A percentile compares a stretch with the other conserved stretches of the same genome.
These are phyloP conservation scores for Nymphicus hollandicus DNA, from an alignment of 2,113 vertebrate species.

Conservation along the genomic window DNA sequence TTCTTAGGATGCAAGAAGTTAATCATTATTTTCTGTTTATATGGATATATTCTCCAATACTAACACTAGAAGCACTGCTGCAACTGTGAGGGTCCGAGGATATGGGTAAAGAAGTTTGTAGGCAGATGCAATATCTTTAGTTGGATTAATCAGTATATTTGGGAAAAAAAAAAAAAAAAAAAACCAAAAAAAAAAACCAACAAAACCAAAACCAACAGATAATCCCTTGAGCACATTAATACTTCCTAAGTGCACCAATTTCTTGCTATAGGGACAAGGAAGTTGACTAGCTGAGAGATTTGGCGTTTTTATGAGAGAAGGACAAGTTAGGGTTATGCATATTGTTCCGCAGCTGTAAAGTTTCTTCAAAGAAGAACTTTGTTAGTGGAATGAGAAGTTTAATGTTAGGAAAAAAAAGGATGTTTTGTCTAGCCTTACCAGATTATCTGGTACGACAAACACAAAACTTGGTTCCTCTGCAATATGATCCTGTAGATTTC, in stretches of 20 bases:
- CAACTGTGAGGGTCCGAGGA: background rate
- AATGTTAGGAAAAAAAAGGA: background rate
- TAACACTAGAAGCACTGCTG: background rate
- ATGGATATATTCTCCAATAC: background rate
- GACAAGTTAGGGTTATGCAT: background rate
- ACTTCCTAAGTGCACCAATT: background rate
- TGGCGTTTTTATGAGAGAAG: background rate
- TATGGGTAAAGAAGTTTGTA: background rate
- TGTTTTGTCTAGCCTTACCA: slow-evolving; percentile 21
- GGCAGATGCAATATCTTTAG: background rate
- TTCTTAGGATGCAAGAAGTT: background rate
- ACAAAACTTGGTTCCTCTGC: slow-evolving; percentile 7
- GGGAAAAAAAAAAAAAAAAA: background rate
- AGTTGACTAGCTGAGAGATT: background rate
- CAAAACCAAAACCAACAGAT: background rate
- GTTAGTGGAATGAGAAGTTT: background rate
- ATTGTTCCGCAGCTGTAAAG: background rate
- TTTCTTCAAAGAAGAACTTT: slow-evolving; percentile 10
- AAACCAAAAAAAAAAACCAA: background rate
- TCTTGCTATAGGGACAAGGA: background rate
- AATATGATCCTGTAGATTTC: slow-evolving; percentile 50
- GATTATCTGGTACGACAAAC: slow-evolving; percentile 22
- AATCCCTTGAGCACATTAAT: background rate
- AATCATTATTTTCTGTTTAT: background rate
- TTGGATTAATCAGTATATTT: background rate